phyloP scores from a whole-genome alignment of 2,888 invertebrate genomes.

The Watsonalla binaria region DNA sequence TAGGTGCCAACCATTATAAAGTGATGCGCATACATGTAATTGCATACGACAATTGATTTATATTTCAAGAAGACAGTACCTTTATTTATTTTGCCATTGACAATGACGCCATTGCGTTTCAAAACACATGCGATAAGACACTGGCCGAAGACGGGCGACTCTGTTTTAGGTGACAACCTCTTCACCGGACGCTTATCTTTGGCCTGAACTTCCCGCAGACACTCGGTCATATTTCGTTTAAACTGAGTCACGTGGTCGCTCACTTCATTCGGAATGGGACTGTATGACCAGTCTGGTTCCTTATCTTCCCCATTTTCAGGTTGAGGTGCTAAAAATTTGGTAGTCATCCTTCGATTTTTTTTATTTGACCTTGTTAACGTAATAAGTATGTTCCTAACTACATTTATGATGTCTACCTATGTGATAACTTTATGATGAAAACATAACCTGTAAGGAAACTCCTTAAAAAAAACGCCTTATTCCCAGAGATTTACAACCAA shows the following conservation, averaged over 20 bases:
- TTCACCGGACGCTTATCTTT: constrained; percentile 47
- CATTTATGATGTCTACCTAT: no score
- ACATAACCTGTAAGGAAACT: not conserved
- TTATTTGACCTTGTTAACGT: not conserved
- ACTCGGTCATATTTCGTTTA: constrained; percentile 65
- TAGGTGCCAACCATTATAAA: no score
- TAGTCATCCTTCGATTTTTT: no score
- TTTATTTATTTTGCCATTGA: constrained; percentile 59
- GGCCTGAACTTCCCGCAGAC: constrained; percentile 59
- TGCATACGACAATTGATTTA: no score
- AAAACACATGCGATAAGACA: constrained; percentile 68
- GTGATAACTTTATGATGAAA: no score
- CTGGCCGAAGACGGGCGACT: constrained; percentile 64
- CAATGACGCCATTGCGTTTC: constrained; percentile 60
- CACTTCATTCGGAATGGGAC: constrained; percentile 48
- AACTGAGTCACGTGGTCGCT: constrained; percentile 49
- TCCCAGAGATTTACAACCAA: no score
- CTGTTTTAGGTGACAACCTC: constrained; percentile 53
- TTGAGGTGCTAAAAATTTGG: constrained; percentile 13
- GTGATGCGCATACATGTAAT: no score
- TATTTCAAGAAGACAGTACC: constrained; percentile 28
- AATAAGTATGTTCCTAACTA: not conserved
- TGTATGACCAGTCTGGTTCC: constrained; percentile 77
- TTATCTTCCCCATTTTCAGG: constrained; percentile 24
- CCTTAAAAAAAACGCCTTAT: no score